These are phyloP conservation scores for Dolichoris vasculosae DNA, from an alignment of 1,140 invertebrate species.

Conservation along the genomic window DNA sequence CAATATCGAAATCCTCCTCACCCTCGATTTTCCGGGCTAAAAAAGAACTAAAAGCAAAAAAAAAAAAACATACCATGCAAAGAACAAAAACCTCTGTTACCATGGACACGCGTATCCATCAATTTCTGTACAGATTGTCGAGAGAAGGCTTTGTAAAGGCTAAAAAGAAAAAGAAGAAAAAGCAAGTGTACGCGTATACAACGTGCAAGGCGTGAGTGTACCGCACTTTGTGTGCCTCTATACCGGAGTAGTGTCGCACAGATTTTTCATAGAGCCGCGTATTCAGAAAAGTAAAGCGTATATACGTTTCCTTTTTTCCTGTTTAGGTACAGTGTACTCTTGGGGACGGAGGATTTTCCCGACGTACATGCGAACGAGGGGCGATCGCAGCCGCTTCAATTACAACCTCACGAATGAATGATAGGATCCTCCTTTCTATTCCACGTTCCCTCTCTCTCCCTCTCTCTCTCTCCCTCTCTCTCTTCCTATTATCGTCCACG, in stretches of 20 bases:
- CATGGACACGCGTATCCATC: constrained; percentile 27
- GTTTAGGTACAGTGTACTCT: not conserved
- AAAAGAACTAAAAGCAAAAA: constrained; percentile 2
- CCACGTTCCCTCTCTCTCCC: not conserved
- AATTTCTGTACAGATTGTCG: constrained; percentile 27
- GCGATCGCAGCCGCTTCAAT: constrained; percentile 28
- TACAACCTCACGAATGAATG: constrained; percentile 46
- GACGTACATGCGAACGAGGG: constrained; percentile 27
- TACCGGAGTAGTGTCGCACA: not conserved
- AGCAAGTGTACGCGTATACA: not conserved
- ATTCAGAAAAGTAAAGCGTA: constrained; percentile 37
- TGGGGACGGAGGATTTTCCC: constrained; percentile 38
- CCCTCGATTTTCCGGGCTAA: not conserved
- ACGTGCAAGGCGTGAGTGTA: not conserved
- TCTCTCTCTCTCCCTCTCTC: constrained; percentile 5
- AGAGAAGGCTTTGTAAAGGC: not conserved
- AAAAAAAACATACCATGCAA: not conserved
- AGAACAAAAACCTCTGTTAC: constrained; percentile 8
- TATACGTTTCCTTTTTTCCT: constrained; percentile 1
- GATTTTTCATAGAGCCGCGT: constrained; percentile 5
- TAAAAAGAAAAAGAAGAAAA: not conserved
- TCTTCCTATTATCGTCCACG: constrained; percentile 14
- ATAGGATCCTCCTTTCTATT: constrained; percentile 34
- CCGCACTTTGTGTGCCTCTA: not conserved
- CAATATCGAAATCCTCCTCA: not conserved